Evolutionary conservation across 2,797 vertebrate species (phyloP).

Genomic region (Adrianichthys oophorus): DNA sequence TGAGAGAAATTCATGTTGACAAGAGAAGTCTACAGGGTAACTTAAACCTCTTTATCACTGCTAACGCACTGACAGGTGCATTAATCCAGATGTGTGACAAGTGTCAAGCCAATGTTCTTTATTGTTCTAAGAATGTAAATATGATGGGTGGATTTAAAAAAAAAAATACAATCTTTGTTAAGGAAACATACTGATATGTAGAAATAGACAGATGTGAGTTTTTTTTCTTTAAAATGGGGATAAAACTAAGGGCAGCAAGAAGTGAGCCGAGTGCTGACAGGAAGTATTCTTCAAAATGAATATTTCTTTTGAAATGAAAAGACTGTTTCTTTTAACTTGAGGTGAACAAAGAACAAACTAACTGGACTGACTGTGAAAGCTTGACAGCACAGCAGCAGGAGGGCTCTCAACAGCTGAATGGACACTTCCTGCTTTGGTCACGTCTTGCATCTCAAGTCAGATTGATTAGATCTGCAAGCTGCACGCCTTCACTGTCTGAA

Average conservation of each 20-base stretch:
- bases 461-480: constrained; percentile 47
- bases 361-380: constrained; percentile 56
- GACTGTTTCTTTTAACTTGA: constrained; percentile 37
- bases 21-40: constrained; percentile 4
- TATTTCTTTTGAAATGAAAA: constrained; percentile 24
- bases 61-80: constrained; percentile 12
- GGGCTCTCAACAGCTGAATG: constrained; percentile 70
- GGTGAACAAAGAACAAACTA: constrained; percentile 58
- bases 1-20: constrained; percentile 5
- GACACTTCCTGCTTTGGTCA: constrained; percentile 75
- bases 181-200: neutral
- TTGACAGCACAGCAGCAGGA: constrained; percentile 58
- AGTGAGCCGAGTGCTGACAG: constrained; percentile 8
- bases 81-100: constrained; percentile 16
- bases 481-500: constrained; percentile 31
- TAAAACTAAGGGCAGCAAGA: neutral
- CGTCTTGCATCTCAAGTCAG: constrained; percentile 77
- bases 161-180: neutral
- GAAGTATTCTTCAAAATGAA: constrained; percentile 21
- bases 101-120: constrained; percentile 6
- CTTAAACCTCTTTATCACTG: constrained; percentile 15
- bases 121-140: neutral
- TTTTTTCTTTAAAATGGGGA: no score
- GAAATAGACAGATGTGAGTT: neutral
- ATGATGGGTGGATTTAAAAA: constrained; percentile 1